Base-by-base conservation (phyloP, 2,888 invertebrate genomes). In the Xestia ashworthii region DNA sequence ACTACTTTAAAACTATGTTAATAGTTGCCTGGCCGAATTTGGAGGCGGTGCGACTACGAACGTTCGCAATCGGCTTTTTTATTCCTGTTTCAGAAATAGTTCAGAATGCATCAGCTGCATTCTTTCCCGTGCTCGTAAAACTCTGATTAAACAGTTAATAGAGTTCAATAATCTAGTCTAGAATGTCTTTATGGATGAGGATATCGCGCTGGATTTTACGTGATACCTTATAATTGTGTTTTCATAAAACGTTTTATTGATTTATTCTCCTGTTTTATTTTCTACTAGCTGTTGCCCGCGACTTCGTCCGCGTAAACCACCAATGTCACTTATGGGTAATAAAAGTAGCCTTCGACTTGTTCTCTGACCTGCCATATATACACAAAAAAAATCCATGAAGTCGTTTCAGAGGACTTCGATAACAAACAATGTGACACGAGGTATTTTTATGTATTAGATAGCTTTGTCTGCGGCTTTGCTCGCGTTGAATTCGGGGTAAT, bases 1-100 rank as follows among this genome's bases (percentile, higher is more conserved):
- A 25, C 14, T 25, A 55, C 4, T 22, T 53, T 22, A 41, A 5
- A n/a, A n/a, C n/a, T n/a, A n/a, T n/a, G n/a, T 75, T 38, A 11
- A 1, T n/a, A 9, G 55, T 55, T 44, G 41, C 65, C 65, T 11
- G 48, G 32, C 25, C 66, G 55, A 64, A 48, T 53, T 58, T 81
- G 50, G 55, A 74, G 55, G 74, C 80, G 80, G 60, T 32, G 80
- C 32, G 55, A 50, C 38, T 38, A 44, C 16, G 5, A 48, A 44
- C 68, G 48, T 44, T 60, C 38, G 16, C 41, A 19, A 58, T 9
- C 66, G 19, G 19, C 5, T 25, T 65, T 71, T 67, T 74, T 69
- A 41, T 70, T 72, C 46, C 60, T 9, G 50, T 55, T 3, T 58
- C 74, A 55, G 60, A 82, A 82, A 83, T 82, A 83, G 74, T 82